Conservation (phyloP, 2,797 vertebrate species). For the Myiotriccus ornatus region DNA sequence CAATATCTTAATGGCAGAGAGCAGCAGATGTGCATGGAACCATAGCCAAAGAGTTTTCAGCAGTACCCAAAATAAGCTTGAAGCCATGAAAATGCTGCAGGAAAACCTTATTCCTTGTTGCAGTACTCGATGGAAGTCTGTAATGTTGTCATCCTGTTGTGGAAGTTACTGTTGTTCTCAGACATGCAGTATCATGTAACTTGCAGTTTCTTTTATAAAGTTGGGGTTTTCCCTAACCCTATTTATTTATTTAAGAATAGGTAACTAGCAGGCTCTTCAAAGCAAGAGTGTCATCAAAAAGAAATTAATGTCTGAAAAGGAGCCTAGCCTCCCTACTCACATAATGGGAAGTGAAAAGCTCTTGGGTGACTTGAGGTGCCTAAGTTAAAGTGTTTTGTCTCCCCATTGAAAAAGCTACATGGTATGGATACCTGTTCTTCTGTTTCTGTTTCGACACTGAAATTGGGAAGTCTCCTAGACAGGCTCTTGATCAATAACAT, state of each 20-base stretch:
- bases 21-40: not conserved
- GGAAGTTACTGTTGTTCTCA: not conserved
- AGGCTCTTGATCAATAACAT: not conserved
- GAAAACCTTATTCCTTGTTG: not conserved
- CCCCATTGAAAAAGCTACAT: not conserved
- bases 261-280: not conserved
- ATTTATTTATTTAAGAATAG: not conserved
- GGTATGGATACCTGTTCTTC: not conserved
- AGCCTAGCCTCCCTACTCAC: not conserved
- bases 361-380: not conserved
- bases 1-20: not conserved
- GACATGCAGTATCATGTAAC: not conserved
- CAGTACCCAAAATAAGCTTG: not conserved
- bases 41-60: not conserved
- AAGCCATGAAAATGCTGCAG: not conserved
- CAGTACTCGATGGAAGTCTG: not conserved
- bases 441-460: not conserved
- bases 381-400: not conserved
- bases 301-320: not conserved
- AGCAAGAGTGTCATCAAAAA: not conserved
- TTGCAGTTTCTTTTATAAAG: not conserved
- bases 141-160: not conserved
- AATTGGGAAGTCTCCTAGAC: not conserved
- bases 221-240: not conserved
- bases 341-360: not conserved